A percentile compares a stretch with the other conserved stretches of the same genome.
These are phyloP conservation scores for Coreoperca whiteheadi DNA, from an alignment of 2,113 vertebrate species.

Conservation along the genomic window DNA sequence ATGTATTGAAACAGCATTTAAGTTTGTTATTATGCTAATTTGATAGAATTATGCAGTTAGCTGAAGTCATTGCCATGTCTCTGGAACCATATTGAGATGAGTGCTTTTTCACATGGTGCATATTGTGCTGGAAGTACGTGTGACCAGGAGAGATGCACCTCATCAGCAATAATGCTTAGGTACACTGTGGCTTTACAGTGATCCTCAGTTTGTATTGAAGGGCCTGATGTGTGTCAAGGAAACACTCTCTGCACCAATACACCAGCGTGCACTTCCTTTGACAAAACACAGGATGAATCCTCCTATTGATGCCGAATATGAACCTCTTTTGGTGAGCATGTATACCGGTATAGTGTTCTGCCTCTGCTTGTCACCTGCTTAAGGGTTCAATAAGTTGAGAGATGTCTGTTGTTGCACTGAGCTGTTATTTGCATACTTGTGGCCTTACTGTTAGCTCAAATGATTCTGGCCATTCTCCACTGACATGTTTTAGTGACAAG, in stretches of 20 bases:
- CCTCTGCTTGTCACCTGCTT: background rate
- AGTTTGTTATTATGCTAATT: background rate
- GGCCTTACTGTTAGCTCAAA: constrained; percentile 3
- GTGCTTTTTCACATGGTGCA: constrained; percentile 3
- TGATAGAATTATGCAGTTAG: background rate
- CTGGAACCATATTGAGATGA: constrained; percentile 1
- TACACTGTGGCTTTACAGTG: background rate
- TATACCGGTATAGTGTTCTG: background rate
- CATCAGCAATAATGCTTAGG: constrained; percentile 2
- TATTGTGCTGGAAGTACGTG: constrained; percentile 4
- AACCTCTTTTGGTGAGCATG: background rate
- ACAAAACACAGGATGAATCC: background rate
- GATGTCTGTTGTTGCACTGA: background rate
- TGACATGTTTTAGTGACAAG: constrained; percentile 28
- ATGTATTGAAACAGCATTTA: background rate
- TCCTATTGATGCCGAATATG: background rate
- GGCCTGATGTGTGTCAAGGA: background rate
- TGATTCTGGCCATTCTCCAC: background rate
- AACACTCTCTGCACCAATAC: background rate
- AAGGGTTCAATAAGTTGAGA: background rate
- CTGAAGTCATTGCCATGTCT: constrained; percentile 10
- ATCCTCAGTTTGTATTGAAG: constrained; percentile 9
- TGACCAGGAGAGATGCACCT: constrained; percentile 18
- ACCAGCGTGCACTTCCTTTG: background rate
- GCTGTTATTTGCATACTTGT: constrained; percentile 8